Percentiles rank a stretch among this genome's conserved stretches.
Evolutionary conservation across 2,888 invertebrate species (phyloP).

Genomic region (Glomeris marginata): DNA sequence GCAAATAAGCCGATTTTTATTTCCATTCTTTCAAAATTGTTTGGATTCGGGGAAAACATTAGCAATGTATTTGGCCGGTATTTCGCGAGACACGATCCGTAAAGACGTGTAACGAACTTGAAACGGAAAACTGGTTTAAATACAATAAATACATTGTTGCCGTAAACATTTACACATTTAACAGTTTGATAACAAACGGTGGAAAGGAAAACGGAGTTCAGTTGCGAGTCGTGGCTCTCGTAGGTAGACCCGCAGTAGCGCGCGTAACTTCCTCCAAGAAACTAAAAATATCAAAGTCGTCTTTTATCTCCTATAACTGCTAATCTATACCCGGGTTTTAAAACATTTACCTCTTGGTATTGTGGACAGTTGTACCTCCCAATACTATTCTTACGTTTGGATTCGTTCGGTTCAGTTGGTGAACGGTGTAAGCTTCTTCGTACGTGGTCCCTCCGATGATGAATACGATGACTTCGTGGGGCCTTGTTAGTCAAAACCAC

Average conservation of each 20-base stretch:
- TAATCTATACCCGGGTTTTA: not conserved
- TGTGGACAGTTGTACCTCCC: conserved; percentile 86
- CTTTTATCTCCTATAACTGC: not conserved
- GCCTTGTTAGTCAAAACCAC: conserved; percentile 34
- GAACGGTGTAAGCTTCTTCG: conserved; percentile 78
- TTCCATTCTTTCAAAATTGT: too few relatives aligned
- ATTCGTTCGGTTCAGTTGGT: conserved; percentile 59
- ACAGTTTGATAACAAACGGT: too few relatives aligned
- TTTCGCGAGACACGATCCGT: too few relatives aligned
- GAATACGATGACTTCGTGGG: conserved; percentile 90
- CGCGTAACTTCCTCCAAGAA: conserved; percentile 59
- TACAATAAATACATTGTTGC: too few relatives aligned
- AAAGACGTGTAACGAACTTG: too few relatives aligned
- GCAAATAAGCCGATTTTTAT: too few relatives aligned
- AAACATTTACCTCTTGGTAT: conserved; percentile 37
- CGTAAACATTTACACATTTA: too few relatives aligned
- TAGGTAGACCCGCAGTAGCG: conserved; percentile 34
- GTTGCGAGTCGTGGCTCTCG: not conserved
- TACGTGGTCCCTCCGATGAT: conserved; percentile 93
- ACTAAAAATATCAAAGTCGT: conserved; percentile 1
- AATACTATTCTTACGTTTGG: conserved; percentile 60
- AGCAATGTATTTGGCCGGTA: too few relatives aligned
- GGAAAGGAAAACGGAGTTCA: too few relatives aligned
- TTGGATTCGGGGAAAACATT: too few relatives aligned
- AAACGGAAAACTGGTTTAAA: too few relatives aligned